These are phyloP conservation scores for Urophycis tenuis DNA, from an alignment of 2,797 vertebrate species.

Conservation along the genomic window DNA sequence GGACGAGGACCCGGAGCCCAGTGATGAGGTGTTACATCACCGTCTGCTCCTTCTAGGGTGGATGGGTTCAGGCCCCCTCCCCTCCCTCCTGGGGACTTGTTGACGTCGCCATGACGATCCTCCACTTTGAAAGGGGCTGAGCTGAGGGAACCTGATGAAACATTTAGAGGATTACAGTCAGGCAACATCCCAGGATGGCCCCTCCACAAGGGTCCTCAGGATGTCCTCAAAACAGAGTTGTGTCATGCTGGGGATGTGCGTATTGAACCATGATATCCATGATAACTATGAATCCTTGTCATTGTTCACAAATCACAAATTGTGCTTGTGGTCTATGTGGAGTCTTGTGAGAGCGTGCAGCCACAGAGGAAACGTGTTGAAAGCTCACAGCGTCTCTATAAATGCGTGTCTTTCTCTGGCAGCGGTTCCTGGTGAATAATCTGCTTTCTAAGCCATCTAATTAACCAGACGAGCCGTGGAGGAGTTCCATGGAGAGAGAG, in stretches of 20 bases:
- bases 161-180: slow-evolving; percentile 48
- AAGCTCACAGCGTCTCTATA: too few species aligned
- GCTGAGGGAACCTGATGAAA: slow-evolving; percentile 47
- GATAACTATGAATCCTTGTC: too few species aligned
- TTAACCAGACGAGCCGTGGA: background rate
- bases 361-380: too few species aligned
- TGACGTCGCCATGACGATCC: background rate
- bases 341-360: too few species aligned
- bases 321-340: background rate
- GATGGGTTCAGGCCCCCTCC: too few species aligned
- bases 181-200: slow-evolving; percentile 22
- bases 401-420: background rate
- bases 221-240: background rate
- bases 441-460: background rate
- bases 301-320: background rate
- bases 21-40: slow-evolving; percentile 53
- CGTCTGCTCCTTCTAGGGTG: too few species aligned
- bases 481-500: background rate
- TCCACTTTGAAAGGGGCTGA: slow-evolving; percentile 33
- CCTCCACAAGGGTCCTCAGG: background rate
- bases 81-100: background rate
- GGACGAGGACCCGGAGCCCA: slow-evolving; percentile 28
- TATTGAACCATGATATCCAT: background rate
- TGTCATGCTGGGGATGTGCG: background rate
- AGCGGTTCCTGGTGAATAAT: background rate